Percentiles rank a stretch among this genome's conserved stretches.
phyloP scores from a whole-genome alignment of 2,113 vertebrate species.

The Clarias batrachus region DNA sequence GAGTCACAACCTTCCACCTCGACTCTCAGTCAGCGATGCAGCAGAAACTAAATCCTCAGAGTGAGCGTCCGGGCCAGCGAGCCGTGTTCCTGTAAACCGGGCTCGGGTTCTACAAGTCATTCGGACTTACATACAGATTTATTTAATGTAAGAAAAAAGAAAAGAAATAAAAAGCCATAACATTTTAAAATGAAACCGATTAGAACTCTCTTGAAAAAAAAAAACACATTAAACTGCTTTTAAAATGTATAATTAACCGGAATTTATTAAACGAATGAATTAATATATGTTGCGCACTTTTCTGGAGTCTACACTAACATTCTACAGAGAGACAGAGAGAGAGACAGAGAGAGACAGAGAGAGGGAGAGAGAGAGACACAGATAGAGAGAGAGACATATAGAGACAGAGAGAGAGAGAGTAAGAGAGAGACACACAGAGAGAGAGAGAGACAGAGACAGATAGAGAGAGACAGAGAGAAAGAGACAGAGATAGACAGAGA shows the following conservation, averaged over 20 bases:
- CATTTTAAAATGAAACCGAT: not conserved
- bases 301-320: too few species aligned
- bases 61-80: not conserved
- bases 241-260: not conserved
- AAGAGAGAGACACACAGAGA: too few species aligned
- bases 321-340: too few species aligned
- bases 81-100: not conserved
- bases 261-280: not conserved
- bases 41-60: not conserved
- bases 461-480: too few species aligned
- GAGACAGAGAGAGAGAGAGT: too few species aligned
- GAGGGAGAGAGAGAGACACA: too few species aligned
- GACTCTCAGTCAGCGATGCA: not conserved
- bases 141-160: not conserved
- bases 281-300: too few species aligned
- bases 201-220: not conserved
- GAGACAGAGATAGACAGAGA: too few species aligned
- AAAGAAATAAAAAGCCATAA: not conserved
- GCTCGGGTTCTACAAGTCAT: not conserved
- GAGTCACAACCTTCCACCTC: constrained; percentile 5
- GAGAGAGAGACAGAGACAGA: too few species aligned
- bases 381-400: too few species aligned
- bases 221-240: not conserved
- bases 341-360: too few species aligned
- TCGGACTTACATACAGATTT: too few species aligned